A percentile compares a stretch with the other conserved stretches of the same genome.
Evolutionary conservation across 2,888 invertebrate genomes (phyloP).

Genomic region (Drosophila mayaguana): DNA sequence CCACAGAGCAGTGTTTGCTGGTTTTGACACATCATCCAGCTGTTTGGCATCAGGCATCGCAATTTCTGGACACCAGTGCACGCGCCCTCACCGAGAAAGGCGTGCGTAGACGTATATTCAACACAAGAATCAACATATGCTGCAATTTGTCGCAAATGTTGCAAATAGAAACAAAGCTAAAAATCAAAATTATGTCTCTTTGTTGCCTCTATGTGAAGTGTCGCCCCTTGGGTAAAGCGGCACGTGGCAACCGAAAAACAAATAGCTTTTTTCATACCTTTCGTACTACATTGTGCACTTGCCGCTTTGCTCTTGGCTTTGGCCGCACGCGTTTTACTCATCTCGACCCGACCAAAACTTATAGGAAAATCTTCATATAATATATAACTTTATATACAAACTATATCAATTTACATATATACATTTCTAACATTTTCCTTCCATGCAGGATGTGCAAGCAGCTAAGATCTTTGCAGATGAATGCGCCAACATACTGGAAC

Average conservation of each 20-base stretch:
- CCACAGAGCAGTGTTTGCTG: conserved; percentile 98
- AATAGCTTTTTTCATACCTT: neutral
- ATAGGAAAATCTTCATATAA: neutral
- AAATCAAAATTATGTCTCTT: conserved; percentile 56
- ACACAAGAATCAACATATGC: conserved; percentile 15
- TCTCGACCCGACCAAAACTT: neutral
- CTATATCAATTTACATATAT: neutral
- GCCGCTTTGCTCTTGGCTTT: conserved; percentile 79
- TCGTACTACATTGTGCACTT: conserved; percentile 63
- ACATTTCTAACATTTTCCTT: neutral
- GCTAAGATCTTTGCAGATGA: conserved; percentile 97
- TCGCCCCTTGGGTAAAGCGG: conserved; percentile 70
- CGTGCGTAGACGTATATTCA: conserved; percentile 86
- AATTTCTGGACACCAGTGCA: conserved; percentile 97
- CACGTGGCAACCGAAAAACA: conserved; percentile 38
- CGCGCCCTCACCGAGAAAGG: conserved; percentile 97
- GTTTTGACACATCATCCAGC: conserved; percentile 99
- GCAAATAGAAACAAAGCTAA: conserved; percentile 59
- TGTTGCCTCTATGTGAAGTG: conserved; percentile 66
- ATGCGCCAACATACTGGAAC: conserved; percentile 96
- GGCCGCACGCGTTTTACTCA: conserved; percentile 80
- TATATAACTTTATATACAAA: neutral
- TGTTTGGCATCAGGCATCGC: conserved; percentile 99
- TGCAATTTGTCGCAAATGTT: conserved; percentile 32
- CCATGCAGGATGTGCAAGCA: conserved; percentile 93